phyloP scores from a whole-genome alignment of 1,140 invertebrate species.

The Drosophila nigrodunni region DNA sequence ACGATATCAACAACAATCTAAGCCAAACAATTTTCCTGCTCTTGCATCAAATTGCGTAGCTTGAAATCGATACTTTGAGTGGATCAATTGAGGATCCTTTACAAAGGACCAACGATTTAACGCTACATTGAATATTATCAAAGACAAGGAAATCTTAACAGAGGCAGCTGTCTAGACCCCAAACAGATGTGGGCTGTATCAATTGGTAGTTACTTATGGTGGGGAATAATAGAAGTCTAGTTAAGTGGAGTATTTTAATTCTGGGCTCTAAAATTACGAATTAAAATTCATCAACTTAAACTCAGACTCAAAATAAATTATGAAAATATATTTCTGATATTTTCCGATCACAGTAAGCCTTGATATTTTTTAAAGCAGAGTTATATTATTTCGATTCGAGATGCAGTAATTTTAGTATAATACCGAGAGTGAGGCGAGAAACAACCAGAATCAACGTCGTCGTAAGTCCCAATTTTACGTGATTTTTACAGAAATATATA shows the following conservation, averaged over 20 bases:
- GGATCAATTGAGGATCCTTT: constrained; percentile 33
- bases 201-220: constrained; percentile 44
- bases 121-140: constrained; percentile 64
- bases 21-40: constrained; percentile 14
- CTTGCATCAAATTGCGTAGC: constrained; percentile 44
- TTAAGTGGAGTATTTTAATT: too few species aligned
- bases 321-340: too few species aligned
- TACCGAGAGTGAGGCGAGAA: constrained; percentile 2
- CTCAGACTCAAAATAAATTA: too few species aligned
- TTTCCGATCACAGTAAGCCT: background rate
- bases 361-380: background rate
- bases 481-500: background rate
- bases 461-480: background rate
- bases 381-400: background rate
- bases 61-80: constrained; percentile 65
- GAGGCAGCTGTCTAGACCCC: constrained; percentile 47
- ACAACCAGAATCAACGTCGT: background rate
- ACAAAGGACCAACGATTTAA: constrained; percentile 54
- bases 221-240: too few species aligned
- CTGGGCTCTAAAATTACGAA: too few species aligned
- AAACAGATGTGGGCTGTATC: constrained; percentile 55
- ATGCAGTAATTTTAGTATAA: constrained; percentile 15
- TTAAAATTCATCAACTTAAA: too few species aligned
- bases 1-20: constrained; percentile 39
- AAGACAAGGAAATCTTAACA: constrained; percentile 34